Evolutionary conservation across 1,140 invertebrate species (phyloP).

Genomic region (Cydia strobilella): DNA sequence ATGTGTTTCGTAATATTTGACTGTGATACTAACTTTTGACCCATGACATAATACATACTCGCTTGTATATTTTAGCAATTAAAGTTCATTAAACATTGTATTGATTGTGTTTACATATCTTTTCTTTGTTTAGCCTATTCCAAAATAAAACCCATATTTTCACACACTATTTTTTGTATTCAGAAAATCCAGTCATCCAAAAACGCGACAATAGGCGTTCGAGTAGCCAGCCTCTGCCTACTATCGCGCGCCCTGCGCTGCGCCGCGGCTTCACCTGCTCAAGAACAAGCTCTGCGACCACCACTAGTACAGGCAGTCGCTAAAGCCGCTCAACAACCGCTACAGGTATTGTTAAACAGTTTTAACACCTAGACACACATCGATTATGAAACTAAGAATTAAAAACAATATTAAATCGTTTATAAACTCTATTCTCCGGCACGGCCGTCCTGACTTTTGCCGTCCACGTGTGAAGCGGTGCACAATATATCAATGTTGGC

Average conservation of each 20-base stretch:
- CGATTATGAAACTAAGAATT: too few relatives aligned
- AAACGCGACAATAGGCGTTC: constrained; percentile 87
- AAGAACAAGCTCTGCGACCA: constrained; percentile 79
- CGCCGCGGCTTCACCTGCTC: constrained; percentile 75
- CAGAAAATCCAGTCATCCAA: constrained; percentile 90
- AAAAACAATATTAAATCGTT: not conserved
- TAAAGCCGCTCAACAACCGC: constrained; percentile 84
- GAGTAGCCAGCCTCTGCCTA: constrained; percentile 89
- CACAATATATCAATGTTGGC: too few relatives aligned
- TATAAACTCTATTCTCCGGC: too few relatives aligned
- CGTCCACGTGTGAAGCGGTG: not conserved
- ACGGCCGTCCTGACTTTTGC: constrained; percentile 38
- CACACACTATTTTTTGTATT: not conserved
- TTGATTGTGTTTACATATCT: too few relatives aligned
- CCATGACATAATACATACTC: too few relatives aligned
- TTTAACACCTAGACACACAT: too few relatives aligned
- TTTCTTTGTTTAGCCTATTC: too few relatives aligned
- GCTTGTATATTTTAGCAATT: too few relatives aligned
- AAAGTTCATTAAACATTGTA: too few relatives aligned
- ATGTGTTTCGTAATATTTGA: too few relatives aligned
- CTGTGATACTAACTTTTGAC: too few relatives aligned
- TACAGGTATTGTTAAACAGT: constrained; percentile 47
- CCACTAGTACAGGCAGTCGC: constrained; percentile 85
- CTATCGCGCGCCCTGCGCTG: constrained; percentile 83
- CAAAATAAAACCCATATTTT: not conserved